phyloP scores from a whole-genome alignment of 53 echinoderm and acorn worm species.

The Astropecten irregularis region DNA sequence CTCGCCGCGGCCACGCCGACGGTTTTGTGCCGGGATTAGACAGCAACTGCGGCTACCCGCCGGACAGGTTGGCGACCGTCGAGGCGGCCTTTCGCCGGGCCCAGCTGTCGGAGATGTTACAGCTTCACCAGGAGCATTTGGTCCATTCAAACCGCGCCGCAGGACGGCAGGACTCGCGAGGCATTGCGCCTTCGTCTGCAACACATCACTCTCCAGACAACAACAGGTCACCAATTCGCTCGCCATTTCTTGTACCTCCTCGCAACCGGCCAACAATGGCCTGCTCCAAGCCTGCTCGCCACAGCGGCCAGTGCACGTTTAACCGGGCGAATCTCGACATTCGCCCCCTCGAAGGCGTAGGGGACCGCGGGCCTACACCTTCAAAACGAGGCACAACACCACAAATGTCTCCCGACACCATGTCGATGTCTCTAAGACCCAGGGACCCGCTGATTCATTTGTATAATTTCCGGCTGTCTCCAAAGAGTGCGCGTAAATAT shows the following conservation, averaged over 20 bases:
- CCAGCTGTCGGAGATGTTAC: constrained; percentile 1
- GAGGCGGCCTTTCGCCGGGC: background rate
- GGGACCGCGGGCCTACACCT: background rate
- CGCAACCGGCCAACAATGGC: background rate
- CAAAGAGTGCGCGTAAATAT: background rate
- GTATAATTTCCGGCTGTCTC: constrained; percentile 11
- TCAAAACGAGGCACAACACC: background rate
- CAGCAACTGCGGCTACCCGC: background rate
- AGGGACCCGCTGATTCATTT: background rate
- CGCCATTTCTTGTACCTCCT: too few relatives aligned
- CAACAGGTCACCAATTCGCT: too few relatives aligned
- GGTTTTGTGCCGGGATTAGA: too few relatives aligned
- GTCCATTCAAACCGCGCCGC: too few relatives aligned
- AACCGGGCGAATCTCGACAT: background rate
- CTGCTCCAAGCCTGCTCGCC: constrained; percentile 41
- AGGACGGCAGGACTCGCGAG: too few relatives aligned
- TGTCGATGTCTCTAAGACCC: background rate
- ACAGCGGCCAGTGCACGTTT: constrained; percentile 22
- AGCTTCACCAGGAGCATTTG: background rate
- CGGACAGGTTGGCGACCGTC: background rate
- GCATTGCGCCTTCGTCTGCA: too few relatives aligned
- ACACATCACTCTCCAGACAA: too few relatives aligned
- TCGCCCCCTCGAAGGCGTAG: background rate
- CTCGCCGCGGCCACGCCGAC: background rate
- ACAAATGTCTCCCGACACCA: background rate